Evolutionary conservation across 2,797 vertebrate genomes (phyloP), one percentile per base, ranked within the genome.

Genomic region (Odontamblyopus rebecca): DNA sequence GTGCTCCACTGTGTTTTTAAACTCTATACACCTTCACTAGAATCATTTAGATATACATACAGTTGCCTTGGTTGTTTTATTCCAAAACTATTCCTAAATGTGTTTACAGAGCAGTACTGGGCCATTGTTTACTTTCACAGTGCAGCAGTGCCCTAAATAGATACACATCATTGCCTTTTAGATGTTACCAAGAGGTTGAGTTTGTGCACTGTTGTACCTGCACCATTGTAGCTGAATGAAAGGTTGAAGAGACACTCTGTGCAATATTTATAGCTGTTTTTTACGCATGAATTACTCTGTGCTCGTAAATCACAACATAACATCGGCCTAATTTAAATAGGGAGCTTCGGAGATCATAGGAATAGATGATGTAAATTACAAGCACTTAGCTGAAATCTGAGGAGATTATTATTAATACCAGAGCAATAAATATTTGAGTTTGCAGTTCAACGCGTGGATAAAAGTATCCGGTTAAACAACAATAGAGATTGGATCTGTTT

Each of bases 21-120:
- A 9, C 7, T 38, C 35, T 8, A 38, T 2, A 38, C 8, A 38
- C 35, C 35, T 38, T 38, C 35, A 38, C 8, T 38, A 38, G 35
- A 38, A 38, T 38, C 35, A 38, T 38, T 38, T 38, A 9, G 35
- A 38, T 38, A 2, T 81, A 80, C 3, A 74, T 72, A 68, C 44
- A 4, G 56, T 68, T 5, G 56, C 67, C 82, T 83, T 83, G 26
- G n/a, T 54, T 23, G 54, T 12, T 57, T 8, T 65, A 81, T 81
- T 72, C 79, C 53, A 26, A 73, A 76, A 67, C 79, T 77, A 54
- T 11, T 5, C 69, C 54, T 73, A 75, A 80, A 76, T 78, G 72
- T 80, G 74, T 83, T 81, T 72, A 53, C 76, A 64, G 66, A 71
- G 48, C 27, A 63, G 79, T 63, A 71, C 62, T 1, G 5, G 51